These are phyloP conservation scores for Metallyticus violacea DNA, from an alignment of 2,888 invertebrate species.

Conservation along the genomic window DNA sequence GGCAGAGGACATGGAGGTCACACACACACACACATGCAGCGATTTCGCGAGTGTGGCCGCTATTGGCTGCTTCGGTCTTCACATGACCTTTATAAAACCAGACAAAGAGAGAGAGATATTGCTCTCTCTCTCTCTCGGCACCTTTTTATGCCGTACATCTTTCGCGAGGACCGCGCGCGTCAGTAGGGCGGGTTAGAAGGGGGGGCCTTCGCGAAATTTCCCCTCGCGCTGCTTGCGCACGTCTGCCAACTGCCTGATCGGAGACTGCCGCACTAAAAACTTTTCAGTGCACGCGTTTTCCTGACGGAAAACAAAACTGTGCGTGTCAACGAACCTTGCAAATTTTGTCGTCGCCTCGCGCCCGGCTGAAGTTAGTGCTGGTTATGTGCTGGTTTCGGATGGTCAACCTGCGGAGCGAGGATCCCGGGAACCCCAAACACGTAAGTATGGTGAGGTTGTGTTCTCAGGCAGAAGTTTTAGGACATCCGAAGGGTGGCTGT, in stretches of 20 bases:
- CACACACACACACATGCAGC: constrained; percentile 21
- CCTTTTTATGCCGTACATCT: background rate
- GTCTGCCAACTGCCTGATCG: background rate
- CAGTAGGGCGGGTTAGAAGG: too few species aligned
- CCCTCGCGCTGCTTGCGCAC: background rate
- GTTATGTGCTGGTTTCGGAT: background rate
- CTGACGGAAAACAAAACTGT: background rate
- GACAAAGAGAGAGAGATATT: background rate
- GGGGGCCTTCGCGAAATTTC: background rate
- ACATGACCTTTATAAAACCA: constrained; percentile 20
- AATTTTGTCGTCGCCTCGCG: background rate
- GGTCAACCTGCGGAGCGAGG: background rate
- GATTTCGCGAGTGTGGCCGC: background rate
- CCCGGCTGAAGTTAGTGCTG: too few species aligned
- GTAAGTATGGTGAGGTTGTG: background rate
- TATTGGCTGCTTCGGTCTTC: constrained; percentile 11
- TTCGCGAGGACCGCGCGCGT: too few species aligned
- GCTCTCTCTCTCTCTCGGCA: background rate
- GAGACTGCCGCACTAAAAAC: background rate
- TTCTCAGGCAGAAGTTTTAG: too few species aligned
- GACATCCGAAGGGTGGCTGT: too few species aligned
- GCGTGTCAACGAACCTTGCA: background rate
- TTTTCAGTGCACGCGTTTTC: background rate
- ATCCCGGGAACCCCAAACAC: background rate
- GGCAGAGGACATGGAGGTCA: constrained; percentile 34